Base-by-base conservation (phyloP, 2,888 invertebrate species). In the Chironomus riparius region DNA sequence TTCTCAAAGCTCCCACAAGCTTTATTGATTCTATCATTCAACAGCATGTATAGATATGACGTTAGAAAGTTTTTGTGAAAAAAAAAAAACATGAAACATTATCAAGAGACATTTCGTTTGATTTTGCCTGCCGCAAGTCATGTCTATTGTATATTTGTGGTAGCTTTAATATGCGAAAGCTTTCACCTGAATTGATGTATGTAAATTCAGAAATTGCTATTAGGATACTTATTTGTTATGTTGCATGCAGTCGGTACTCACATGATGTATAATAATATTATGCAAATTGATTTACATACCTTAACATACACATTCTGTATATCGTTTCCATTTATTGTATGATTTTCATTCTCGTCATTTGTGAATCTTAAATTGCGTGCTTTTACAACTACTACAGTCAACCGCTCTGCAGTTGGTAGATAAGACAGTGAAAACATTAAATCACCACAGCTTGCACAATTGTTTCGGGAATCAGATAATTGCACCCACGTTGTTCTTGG, bases 381-480 rank as follows among this genome's bases (percentile, higher is more conserved):
- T 83, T 93, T 93, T 1, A 92, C 92, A 15, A 91, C 87, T 18
- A 91, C 91, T 21, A 91, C 88, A 2, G 92, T 93, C 21, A 93
- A 86, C 72, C 93, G 86, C 82, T 93, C 92, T 7, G 93, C 93
- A 3, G 93, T 93, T 18, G 93, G 93, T 78, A 93, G 85, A 81
- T 93, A 93, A 80, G 91, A 92, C 70, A 93, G 82, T 0, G 93
- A 93, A 82, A 93, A 92, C 90, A 93, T 89, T 21, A 93, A 85
- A 81, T 93, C 93, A 6, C 93, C 93, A 80, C 90, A 88, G 80
- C 90, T 90, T 4, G 90, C 88, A 22, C 87, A 87, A 81, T 85
- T 88, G 87, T 82, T 82, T 76, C 90, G 89, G 7, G 91, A 89
- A 80, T 92, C 92, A 0, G 90, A 87, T 2, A 93, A 85, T 1